A percentile compares a stretch with the other conserved stretches of the same genome.
Evolutionary conservation across 2,888 invertebrate genomes (phyloP).

Genomic region (Sepioteuthis lessoniana): DNA sequence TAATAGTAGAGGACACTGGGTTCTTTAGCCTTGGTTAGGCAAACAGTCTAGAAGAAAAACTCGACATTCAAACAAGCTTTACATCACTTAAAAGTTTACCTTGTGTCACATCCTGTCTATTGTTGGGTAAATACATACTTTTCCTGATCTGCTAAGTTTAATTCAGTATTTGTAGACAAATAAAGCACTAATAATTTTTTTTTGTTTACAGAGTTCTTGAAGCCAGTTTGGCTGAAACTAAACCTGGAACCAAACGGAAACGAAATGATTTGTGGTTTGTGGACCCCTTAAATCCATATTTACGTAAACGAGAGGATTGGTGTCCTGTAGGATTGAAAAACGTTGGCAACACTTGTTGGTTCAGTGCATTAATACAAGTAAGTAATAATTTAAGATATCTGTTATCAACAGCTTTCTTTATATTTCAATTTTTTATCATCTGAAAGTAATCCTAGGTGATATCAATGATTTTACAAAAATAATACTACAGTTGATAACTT

Average conservation of each 20-base stretch:
- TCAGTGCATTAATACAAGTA: conserved; percentile 77
- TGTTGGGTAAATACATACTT: no score
- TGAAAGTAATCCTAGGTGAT: no score
- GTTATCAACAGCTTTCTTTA: no score
- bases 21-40: no score
- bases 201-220: conserved; percentile 73
- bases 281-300: conserved; percentile 75
- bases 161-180: neutral
- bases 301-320: conserved; percentile 68
- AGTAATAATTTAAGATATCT: neutral
- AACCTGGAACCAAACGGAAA: conserved; percentile 74
- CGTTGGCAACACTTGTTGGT: conserved; percentile 78
- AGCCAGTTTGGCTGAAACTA: conserved; percentile 75
- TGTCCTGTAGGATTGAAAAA: conserved; percentile 77
- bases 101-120: no score
- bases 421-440: no score
- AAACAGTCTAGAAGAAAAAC: no score
- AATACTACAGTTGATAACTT: no score
- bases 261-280: conserved; percentile 75
- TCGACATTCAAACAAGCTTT: no score
- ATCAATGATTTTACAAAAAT: no score
- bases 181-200: neutral
- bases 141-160: neutral
- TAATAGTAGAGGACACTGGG: no score
- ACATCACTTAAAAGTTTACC: no score